Base-by-base conservation (phyloP, 2,888 invertebrate genomes). In the Pollenia amentaria region DNA sequence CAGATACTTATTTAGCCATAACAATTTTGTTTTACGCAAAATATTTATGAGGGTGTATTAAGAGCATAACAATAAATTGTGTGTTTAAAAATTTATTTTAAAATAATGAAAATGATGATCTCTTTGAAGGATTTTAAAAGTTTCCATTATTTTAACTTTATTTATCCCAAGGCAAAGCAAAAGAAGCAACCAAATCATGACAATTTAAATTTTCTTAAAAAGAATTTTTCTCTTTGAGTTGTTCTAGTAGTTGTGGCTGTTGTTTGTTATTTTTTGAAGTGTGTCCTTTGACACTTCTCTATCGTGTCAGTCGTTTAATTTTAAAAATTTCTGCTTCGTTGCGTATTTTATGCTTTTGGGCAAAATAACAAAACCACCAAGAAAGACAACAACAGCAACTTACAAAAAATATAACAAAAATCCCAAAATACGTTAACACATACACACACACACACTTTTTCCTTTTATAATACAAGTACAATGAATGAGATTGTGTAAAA, bases 271-370 rank as follows among this genome's bases (percentile, higher is more conserved):
- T 76, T 60, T 72, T 21, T 67, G 40, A 84, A 84, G 84, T 84
- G 87, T 87, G 84, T 76, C 84, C 84, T 87, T 87, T 87, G 84
- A 84, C 84, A 87, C 87, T 81, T 73, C 51, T 51, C 60, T 77
- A 60, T 69, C 42, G 77, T 81, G 62, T 1, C 29, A 29, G 29
- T 82, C 42, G 62, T 84, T 84, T 67, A 57, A 84, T 77, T 87
- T 87, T 78, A 84, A 84, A 87, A 87, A 87, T 91, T 91, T 92
- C 90, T 91, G 90, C 91, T 89, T 90, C 89, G 90, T 80, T 91
- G 91, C 84, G 83, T 89, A 83, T 89, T 88, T 88, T 87, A 80
- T 85, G 88, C 89, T 90, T 86, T 81, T 84, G 78, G 89, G 88
- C 88, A 87, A 88, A 87, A 89, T 89, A 90, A 83, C 89, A 90